Conservation (phyloP, 1,140 invertebrate genomes). For the Papilio xuthus region DNA sequence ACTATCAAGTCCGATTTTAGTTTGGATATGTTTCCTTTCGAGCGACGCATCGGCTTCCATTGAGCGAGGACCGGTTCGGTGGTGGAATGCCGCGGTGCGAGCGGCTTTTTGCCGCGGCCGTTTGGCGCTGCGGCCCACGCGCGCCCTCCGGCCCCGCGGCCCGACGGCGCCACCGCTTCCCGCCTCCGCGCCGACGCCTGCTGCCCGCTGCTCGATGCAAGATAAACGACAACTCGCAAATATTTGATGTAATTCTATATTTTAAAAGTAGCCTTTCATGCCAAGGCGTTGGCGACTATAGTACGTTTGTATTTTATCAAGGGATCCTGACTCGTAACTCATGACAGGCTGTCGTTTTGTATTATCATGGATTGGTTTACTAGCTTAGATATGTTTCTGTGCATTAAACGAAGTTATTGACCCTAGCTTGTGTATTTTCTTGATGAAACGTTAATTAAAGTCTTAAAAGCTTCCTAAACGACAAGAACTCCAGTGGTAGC, state of each 20-base stretch:
- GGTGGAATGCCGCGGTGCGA: constrained; percentile 68
- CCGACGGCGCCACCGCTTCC: constrained; percentile 65
- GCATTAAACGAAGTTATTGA: too few relatives aligned
- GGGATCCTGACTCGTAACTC: not conserved
- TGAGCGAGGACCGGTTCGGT: constrained; percentile 70
- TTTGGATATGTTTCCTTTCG: constrained; percentile 40
- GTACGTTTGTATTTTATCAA: not conserved
- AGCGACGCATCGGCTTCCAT: constrained; percentile 64
- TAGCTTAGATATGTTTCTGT: too few relatives aligned
- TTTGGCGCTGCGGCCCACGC: constrained; percentile 68
- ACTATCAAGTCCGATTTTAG: constrained; percentile 49
- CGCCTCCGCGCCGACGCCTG: constrained; percentile 55
- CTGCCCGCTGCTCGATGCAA: constrained; percentile 46
- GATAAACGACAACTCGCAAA: constrained; percentile 70
- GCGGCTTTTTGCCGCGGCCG: constrained; percentile 65
- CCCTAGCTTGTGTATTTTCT: not conserved
- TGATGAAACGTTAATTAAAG: not conserved
- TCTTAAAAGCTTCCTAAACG: too few relatives aligned
- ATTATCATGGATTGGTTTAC: not conserved
- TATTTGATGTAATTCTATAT: constrained; percentile 62
- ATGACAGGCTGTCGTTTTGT: constrained; percentile 27
- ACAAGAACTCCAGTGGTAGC: not conserved
- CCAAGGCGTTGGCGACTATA: constrained; percentile 10
- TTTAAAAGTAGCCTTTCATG: constrained; percentile 43
- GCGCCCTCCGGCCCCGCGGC: constrained; percentile 50